Base-by-base conservation (phyloP, 1,140 invertebrate genomes). In the Drosophila kanapiae region DNA sequence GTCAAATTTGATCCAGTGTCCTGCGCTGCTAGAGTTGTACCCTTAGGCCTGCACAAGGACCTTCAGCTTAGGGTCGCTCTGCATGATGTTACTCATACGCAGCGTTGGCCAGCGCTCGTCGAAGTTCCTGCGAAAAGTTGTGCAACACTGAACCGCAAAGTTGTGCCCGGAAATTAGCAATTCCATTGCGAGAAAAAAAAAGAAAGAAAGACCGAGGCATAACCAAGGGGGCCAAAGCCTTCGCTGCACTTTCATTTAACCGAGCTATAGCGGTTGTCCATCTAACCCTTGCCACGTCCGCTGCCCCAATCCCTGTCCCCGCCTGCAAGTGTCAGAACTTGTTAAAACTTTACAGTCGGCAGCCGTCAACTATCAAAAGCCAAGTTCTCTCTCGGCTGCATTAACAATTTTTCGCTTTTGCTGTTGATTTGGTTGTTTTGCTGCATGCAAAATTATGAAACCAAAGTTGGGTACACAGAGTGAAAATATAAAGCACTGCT, bases 101-200 rank as follows among this genome's bases (percentile, higher is more conserved):
- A 65, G 40, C 58, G 65, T 54, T 70, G 49, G 49, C 43, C 60
- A 33, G 37, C 62, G 14, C 31, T 77, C 31, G 57, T 64, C 23
- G 57, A 62, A 68, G 56, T 78, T 57, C 11, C 40, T 40, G 57
- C 54, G 43, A 63, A 62, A 77, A 77, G 63, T 77, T 77, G 56
- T 68, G 48, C 74, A 75, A 88, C 77, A 83, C 75, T 75, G 75
- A 79, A 80, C 85, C 82, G 75, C 78, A 90, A 90, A 90, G 68
- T 90, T 90, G 68, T 80, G 78, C 71, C 77, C 81, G 85, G 85
- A 90, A 90, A 90, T 90, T 90, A 90, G 85, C 85, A 90, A 90
- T 90, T 90, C 85, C 82, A 90, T 85, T 90, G 85, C 85, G 51
- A 70, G 78, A 79, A 79, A 60, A 42, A 23, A 27, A 18, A 14